These are phyloP conservation scores for Agriopis leucophaearia DNA, from an alignment of 2,888 invertebrate species.

Conservation along the genomic window DNA sequence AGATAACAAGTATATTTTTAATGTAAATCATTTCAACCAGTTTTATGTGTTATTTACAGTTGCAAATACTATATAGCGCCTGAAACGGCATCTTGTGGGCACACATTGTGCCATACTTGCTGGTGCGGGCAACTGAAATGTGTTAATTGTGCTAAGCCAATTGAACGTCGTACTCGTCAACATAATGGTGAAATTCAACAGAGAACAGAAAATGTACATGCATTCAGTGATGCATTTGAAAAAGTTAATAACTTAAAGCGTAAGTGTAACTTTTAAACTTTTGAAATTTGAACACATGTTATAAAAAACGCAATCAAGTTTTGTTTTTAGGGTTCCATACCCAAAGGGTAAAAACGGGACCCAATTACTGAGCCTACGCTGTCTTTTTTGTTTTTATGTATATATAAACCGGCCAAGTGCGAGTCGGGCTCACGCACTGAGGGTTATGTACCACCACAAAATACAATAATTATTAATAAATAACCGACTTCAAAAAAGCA, in stretches of 20 bases:
- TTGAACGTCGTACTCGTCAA: conserved; percentile 62
- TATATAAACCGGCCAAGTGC: no score
- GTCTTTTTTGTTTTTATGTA: no score
- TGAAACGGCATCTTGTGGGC: conserved; percentile 70
- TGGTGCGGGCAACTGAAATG: conserved; percentile 68
- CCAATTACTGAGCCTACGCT: no score
- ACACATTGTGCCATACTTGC: conserved; percentile 72
- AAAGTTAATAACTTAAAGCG: conserved; percentile 69
- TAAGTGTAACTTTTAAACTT: conserved; percentile 50
- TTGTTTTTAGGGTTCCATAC: no score
- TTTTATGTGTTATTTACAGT: conserved; percentile 14
- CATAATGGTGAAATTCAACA: conserved; percentile 64
- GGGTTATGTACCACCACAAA: no score
- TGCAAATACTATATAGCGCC: conserved; percentile 26
- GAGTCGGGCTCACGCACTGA: no score
- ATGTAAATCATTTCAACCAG: background rate
- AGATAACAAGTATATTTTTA: background rate
- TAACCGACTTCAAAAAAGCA: no score
- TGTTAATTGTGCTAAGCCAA: conserved; percentile 59
- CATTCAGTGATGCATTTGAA: conserved; percentile 65
- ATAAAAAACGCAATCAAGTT: no score
- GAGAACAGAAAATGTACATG: conserved; percentile 61
- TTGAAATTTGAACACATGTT: no score
- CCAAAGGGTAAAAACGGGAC: no score
- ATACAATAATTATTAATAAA: no score